Evolutionary conservation across 2,113 vertebrate genomes (phyloP), one percentile per base, ranked within the genome.

Genomic region (Montifringilla adamsi): DNA sequence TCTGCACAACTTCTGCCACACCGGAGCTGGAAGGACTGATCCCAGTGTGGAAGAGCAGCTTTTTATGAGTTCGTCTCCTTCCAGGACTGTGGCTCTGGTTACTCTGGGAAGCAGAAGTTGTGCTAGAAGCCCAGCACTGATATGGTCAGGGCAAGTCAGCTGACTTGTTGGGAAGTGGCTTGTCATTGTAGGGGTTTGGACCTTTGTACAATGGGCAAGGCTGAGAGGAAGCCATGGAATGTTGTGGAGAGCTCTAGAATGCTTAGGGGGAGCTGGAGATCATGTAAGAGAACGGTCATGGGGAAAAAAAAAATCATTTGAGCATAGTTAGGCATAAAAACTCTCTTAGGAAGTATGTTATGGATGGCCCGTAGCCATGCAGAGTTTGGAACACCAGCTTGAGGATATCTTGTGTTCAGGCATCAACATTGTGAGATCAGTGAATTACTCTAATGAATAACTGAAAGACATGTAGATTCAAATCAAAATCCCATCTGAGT

Each of bases 161-260:
- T 0, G 0, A 66, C 44, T 64, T 68, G 53, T 27, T 0, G 0
- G 73, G 31, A 79, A 82, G 62, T 2, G 2, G 31, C 30, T 85
- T 0, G 0, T 66, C 28, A 13, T 20, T 37, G 1, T 2, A 49
- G 15, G 46, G n/a, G 8, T 60, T 76, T 91, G 31, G 28, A 55
- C 33, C n/a, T 75, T 68, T 60, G 62, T 64, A 17, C 24, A 21
- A 14, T 19, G 52, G 0, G 0, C 26, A 73, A 83, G 67, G 30
- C n/a, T 30, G 33, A 17, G 41, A 88, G 47, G 52, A 52, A 90
- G 56, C 21, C 11, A 67, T 0, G 1, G 44, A 58, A 53, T 33
- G 3, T 22, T 62, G 23, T 41, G 31, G 44, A 87, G 62, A 62
- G 19, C n/a, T 70, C 23, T 33, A 4, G 53, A 79, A 58, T 30